Evolutionary conservation across 2,797 vertebrate genomes (phyloP).

Genomic region (Lacerta viridis): DNA sequence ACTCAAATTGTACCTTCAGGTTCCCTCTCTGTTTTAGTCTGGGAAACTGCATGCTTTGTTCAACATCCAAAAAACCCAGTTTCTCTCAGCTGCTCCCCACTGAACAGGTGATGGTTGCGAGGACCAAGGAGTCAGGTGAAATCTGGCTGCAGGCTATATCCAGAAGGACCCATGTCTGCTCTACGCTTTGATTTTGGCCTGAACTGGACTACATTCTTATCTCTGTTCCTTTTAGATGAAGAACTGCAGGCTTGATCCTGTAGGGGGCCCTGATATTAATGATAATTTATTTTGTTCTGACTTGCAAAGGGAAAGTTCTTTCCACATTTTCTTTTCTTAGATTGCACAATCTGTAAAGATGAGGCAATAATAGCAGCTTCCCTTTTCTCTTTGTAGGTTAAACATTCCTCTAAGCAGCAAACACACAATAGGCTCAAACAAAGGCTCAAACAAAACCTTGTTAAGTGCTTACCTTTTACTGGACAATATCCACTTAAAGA

Average conservation of each 20-base stretch:
- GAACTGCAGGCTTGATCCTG: too few species aligned
- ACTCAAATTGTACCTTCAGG: too few species aligned
- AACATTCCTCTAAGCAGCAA: neutral
- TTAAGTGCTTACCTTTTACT: constrained; percentile 81
- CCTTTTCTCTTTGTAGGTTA: neutral
- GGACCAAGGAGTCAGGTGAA: too few species aligned
- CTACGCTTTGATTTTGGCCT: too few species aligned
- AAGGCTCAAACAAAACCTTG: neutral
- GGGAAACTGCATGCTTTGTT: too few species aligned
- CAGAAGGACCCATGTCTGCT: too few species aligned
- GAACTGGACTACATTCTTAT: neutral
- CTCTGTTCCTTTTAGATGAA: neutral
- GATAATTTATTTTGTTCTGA: neutral
- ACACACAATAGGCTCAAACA: neutral
- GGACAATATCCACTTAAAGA: constrained; percentile 90
- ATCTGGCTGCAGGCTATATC: too few species aligned
- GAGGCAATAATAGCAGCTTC: neutral
- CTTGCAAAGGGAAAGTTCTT: neutral
- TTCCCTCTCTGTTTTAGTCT: too few species aligned
- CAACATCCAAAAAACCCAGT: too few species aligned
- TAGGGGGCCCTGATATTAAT: neutral
- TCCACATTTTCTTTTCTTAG: neutral
- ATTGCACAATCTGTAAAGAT: neutral
- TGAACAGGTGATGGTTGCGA: too few species aligned
- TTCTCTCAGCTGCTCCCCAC: too few species aligned